A percentile compares a stretch with the other conserved stretches of the same genome.
Evolutionary conservation across 2,113 vertebrate species (phyloP).

Genomic region (Rhabdornis inornatus): DNA sequence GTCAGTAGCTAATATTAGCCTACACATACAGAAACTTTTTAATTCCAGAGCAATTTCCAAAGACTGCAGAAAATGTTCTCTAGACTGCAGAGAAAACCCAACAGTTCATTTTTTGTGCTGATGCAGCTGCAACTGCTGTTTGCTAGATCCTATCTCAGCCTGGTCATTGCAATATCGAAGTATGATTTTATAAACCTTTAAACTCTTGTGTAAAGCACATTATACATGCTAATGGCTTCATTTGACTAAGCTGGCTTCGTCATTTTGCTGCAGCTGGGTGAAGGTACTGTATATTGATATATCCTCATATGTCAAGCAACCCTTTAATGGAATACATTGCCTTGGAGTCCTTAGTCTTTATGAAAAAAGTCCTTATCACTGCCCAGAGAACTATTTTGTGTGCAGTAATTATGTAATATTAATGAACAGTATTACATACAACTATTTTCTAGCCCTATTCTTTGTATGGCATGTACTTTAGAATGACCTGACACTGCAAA

Average conservation of each 20-base stretch:
- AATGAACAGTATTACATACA: conserved; percentile 54
- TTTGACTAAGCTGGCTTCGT: conserved; percentile 47
- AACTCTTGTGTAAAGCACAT: conserved; percentile 57
- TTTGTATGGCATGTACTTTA: conserved; percentile 60
- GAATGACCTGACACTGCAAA: conserved; percentile 63
- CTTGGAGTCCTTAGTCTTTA: conserved; percentile 33
- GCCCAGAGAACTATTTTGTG: conserved; percentile 62
- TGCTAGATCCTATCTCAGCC: conserved; percentile 8
- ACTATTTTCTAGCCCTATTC: conserved; percentile 44
- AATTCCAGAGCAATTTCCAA: conserved; percentile 26
- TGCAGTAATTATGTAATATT: conserved; percentile 71
- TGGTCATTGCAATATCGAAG: conserved; percentile 39
- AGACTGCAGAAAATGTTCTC: conserved; percentile 9
- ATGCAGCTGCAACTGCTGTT: conserved; percentile 12
- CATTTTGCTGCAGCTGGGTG: conserved; percentile 41
- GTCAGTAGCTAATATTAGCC: conserved; percentile 28
- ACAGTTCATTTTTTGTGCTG: conserved; percentile 20
- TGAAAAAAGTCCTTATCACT: conserved; percentile 42
- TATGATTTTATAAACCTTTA: conserved; percentile 60
- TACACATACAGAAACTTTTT: not conserved
- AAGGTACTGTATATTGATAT: conserved; percentile 51
- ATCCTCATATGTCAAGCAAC: conserved; percentile 56
- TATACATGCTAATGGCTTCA: conserved; percentile 59
- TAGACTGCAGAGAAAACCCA: not conserved
- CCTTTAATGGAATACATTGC: conserved; percentile 64